Evolutionary conservation across 1,140 invertebrate species (phyloP), one percentile per base, ranked within the genome.

Genomic region (Lepidurus apus): DNA sequence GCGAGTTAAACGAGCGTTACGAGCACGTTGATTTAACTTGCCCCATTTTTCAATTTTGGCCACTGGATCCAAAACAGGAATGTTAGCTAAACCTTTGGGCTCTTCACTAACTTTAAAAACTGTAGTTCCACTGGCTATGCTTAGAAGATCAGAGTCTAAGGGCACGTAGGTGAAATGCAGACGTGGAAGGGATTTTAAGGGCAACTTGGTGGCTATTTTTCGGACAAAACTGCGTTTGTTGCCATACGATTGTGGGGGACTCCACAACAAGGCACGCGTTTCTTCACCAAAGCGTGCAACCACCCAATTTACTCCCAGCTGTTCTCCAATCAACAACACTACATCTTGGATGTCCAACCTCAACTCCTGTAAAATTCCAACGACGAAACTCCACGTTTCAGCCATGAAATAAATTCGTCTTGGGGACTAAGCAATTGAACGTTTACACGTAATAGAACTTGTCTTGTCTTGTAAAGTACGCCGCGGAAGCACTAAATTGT

Each of bases 271-370:
- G 17, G n/a, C 34, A 42, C 42, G n/a, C 43, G 43, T 78, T 78
- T 73, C 43, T 65, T 78, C 53, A 7, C 17, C 21, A 74, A 78
- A 74, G 43, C 8, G 65, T 44, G 75, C 10, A n/a, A 74, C 45
- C 42, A 74, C 73, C 21, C 65, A 42, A 44, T 79, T 74, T 21
- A 79, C 44, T 17, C 78, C 45, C 21, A 79, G 73, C 21, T 79
- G 78, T n/a, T 79, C 73, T 45, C 73, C 78, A 44, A 79, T 74
- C 43, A 79, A 45, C 73, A 74, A 75, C n/a, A 74, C 11, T 21
- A 79, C 65, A 74, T 79, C 78, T 43, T 79, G 78, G n/a, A 79
- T 43, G 73, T 79, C 78, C 21, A 79, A 13, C 1, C 78, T n/a
- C 3, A 79, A 47, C 24, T 79, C 78, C n/a, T 79, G 78, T 11